Conservation (phyloP, 2,113 vertebrate species). For the Tragulus kanchil region DNA sequence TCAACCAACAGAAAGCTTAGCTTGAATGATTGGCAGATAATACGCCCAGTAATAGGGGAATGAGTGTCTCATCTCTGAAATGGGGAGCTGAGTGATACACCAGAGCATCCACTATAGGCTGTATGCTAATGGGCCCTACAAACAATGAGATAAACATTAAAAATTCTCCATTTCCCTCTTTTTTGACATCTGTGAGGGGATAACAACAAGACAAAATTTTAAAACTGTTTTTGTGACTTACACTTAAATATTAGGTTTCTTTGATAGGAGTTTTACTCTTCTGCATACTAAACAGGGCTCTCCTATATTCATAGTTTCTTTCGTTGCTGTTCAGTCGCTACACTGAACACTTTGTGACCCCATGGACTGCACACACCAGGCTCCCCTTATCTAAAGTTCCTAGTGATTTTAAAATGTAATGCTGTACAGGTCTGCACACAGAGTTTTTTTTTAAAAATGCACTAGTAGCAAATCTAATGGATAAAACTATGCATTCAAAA, state of each 20-base stretch:
- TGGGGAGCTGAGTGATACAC: background rate
- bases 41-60: background rate
- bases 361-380: background rate
- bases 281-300: background rate
- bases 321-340: background rate
- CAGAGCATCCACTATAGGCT: background rate
- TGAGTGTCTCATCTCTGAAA: background rate
- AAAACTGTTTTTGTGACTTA: background rate
- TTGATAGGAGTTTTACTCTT: background rate
- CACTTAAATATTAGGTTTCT: background rate
- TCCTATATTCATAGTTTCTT: background rate
- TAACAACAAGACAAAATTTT: background rate
- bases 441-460: background rate
- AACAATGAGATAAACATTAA: background rate
- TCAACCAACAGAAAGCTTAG: background rate
- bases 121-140: background rate
- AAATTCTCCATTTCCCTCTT: background rate
- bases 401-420: conserved; percentile 29
- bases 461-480: conserved; percentile 1
- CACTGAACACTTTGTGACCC: background rate
- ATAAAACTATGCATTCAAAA: background rate
- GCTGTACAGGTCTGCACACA: rapidly evolving
- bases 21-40: background rate
- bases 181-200: background rate
- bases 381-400: background rate